These are phyloP conservation scores for Pissodes strobi DNA, from an alignment of 1,140 invertebrate genomes.

Conservation along the genomic window DNA sequence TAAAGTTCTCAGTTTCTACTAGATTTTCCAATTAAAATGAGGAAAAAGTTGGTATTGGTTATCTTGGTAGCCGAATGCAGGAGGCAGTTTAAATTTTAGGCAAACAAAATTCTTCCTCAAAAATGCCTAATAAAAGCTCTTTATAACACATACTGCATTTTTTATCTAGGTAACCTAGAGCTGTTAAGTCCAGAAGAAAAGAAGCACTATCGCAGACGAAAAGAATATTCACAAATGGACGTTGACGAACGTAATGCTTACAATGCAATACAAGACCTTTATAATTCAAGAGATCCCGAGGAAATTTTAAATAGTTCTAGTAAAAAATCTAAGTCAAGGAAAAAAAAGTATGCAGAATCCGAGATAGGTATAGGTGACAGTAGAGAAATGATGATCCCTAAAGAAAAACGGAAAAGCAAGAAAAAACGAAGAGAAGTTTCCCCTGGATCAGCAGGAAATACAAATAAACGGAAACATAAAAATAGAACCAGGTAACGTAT, in stretches of 20 bases:
- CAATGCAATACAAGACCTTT: conserved; percentile 51
- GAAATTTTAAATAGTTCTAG: conserved; percentile 44
- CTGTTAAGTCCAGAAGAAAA: conserved; percentile 53
- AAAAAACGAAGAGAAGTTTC: conserved; percentile 54
- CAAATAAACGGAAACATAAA: conserved; percentile 30
- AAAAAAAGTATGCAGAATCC: conserved; percentile 48
- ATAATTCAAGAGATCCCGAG: conserved; percentile 47
- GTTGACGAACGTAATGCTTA: conserved; percentile 52
- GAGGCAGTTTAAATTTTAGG: no score
- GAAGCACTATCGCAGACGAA: conserved; percentile 49
- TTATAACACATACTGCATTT: no score
- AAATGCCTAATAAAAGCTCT: no score
- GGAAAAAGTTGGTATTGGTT: no score
- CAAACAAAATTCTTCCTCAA: no score
- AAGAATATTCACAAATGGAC: conserved; percentile 50
- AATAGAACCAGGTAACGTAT: conserved; percentile 26
- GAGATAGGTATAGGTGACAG: conserved; percentile 53
- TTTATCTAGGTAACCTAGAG: conserved; percentile 53
- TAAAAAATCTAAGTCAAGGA: conserved; percentile 52
- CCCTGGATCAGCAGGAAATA: conserved; percentile 30
- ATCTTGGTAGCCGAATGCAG: no score
- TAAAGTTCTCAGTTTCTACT: no score
- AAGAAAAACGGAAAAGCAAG: conserved; percentile 52
- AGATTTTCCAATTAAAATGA: no score
- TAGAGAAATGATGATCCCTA: conserved; percentile 55